Base-by-base conservation (phyloP, 2,113 vertebrate species). In the Otocyon megalotis region DNA sequence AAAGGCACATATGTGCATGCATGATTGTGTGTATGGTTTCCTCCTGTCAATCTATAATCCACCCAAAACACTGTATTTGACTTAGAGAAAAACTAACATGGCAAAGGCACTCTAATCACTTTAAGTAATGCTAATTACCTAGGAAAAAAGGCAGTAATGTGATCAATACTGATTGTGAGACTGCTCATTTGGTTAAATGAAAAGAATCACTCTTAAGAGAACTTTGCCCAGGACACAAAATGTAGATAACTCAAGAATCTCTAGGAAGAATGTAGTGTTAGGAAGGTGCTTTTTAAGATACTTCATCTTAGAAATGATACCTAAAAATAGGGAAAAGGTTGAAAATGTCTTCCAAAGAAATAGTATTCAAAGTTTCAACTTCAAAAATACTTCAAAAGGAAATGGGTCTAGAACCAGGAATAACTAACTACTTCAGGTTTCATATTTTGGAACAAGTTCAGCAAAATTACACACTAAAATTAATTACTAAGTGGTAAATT, bases 251-350 rank as follows among this genome's bases (percentile, higher is more conserved):
- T 87, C 0, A 88, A 74, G 74, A 93, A 74, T 81, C 43, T 91
- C 50, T 32, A 89, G 35, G 74, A 63, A 96, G 88, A 94, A 80
- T 89, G 6, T 10, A 13, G 3, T 37, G 15, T 50, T 43, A 83
- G 16, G 81, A 91, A 96, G 32, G 10, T 86, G 13, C 30, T 93
- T 94, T 96, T n/a, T 80, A 43, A 96, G 19, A 54, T 24, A 54
- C 10, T 58, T 94, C 30, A 89, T 94, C 82, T 94, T 93, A 87
- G 43, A 97, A 96, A 96, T 84, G 48, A 86, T 74, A 80, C 16
- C 50, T 79, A 43, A 67, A 82, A 90, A 90, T 11, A 92, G 12
- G 85, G 69, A 7, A 96, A 81, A 88, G 12, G 43, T 74, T 94
- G 96, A 89, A 95, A 97, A 85, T 65, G 19, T 12, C 53, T 86